Evolutionary conservation across 2,888 invertebrate genomes (phyloP).

Genomic region (Ctenicera cuprea): DNA sequence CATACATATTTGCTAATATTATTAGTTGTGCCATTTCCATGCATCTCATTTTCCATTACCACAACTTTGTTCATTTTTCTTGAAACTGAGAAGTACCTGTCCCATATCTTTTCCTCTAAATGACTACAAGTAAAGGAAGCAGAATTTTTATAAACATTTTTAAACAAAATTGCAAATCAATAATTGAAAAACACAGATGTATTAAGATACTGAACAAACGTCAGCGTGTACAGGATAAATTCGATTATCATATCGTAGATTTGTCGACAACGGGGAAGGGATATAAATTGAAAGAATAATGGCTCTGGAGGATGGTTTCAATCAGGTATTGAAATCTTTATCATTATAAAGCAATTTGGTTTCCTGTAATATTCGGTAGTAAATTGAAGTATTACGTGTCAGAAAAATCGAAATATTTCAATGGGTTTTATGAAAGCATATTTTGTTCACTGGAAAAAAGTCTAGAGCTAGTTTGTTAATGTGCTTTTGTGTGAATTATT

Average conservation of each 20-base stretch:
- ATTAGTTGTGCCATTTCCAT: no score
- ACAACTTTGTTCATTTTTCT: no score
- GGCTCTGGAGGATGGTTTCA: no score
- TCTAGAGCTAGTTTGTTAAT: no score
- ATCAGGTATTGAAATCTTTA: background rate
- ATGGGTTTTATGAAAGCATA: background rate
- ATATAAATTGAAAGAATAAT: no score
- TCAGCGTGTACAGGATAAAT: background rate
- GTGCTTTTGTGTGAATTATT: no score
- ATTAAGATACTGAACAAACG: background rate
- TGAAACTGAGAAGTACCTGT: background rate
- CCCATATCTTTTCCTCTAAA: background rate
- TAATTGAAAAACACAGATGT: background rate
- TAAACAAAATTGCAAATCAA: background rate
- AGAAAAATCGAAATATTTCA: background rate
- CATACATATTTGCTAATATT: no score
- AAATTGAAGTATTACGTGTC: conserved; percentile 6
- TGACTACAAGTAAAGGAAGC: background rate
- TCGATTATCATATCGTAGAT: conserved; percentile 25
- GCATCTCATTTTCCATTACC: no score
- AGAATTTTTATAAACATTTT: conserved; percentile 5
- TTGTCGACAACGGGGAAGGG: background rate
- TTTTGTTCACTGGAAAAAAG: no score
- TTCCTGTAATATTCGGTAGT: background rate
- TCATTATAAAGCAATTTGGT: conserved; percentile 24